Conservation (phyloP, 2,888 invertebrate genomes). For the Dryomyza anilis region DNA sequence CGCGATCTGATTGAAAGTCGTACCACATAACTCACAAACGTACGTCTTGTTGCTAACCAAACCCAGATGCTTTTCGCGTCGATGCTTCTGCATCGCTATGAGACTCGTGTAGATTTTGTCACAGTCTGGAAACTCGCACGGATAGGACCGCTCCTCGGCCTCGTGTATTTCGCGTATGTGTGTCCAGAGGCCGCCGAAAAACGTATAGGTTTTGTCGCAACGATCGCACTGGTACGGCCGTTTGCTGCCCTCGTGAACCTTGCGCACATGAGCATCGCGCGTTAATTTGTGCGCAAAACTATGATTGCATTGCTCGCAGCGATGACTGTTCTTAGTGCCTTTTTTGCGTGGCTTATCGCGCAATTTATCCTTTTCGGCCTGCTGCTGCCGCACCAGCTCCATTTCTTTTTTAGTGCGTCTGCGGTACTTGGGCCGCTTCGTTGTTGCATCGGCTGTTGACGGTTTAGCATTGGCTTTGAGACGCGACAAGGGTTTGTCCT, state of each 20-base stretch:
- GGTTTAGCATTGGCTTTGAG: not conserved
- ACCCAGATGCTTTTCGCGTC: slow-evolving; percentile 50
- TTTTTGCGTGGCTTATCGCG: slow-evolving; percentile 34
- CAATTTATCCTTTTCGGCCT: slow-evolving; percentile 1
- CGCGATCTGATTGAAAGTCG: slow-evolving; percentile 55
- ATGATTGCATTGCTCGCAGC: slow-evolving; percentile 47
- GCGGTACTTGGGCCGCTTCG: slow-evolving; percentile 13
- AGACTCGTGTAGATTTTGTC: slow-evolving; percentile 52
- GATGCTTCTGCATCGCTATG: slow-evolving; percentile 55
- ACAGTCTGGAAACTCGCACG: slow-evolving; percentile 50
- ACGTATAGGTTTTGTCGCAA: slow-evolving; percentile 53
- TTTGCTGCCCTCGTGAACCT: slow-evolving; percentile 52
- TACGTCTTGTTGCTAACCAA: slow-evolving; percentile 40
- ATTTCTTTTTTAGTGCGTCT: slow-evolving; percentile 31
- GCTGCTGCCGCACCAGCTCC: slow-evolving; percentile 26
- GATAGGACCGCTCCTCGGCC: slow-evolving; percentile 43
- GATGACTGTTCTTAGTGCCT: slow-evolving; percentile 44
- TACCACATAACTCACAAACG: slow-evolving; percentile 55
- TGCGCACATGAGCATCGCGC: slow-evolving; percentile 49
- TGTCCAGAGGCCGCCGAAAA: slow-evolving; percentile 53
- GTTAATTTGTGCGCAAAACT: slow-evolving; percentile 51
- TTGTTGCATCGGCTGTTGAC: not conserved
- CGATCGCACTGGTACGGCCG: slow-evolving; percentile 52
- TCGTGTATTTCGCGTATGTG: slow-evolving; percentile 53
- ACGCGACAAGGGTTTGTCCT: slow-evolving; percentile 12